Evolutionary conservation across 2,797 vertebrate species (phyloP).

Genomic region (Allobates femoralis): DNA sequence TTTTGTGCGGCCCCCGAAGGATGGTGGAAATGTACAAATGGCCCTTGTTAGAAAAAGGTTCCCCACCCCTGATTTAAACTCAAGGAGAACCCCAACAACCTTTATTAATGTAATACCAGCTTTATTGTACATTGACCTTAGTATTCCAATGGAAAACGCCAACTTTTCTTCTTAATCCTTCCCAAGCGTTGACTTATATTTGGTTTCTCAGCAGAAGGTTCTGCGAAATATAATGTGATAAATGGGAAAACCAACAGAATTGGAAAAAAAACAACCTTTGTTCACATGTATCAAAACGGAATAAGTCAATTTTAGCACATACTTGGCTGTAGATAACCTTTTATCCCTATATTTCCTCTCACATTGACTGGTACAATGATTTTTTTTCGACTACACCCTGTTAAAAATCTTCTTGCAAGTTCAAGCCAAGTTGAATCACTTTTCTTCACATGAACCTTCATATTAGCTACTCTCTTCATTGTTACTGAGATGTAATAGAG

Average conservation of each 20-base stretch:
- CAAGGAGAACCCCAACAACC: not conserved
- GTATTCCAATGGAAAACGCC: not conserved
- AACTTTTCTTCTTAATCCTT: not conserved
- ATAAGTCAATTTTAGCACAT: not conserved
- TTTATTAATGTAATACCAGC: not conserved
- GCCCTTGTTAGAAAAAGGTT: no score
- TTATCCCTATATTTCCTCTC: slow-evolving; percentile 2
- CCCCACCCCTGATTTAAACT: no score
- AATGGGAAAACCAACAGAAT: not conserved
- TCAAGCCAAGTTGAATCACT: slow-evolving; percentile 17
- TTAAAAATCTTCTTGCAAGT: slow-evolving; percentile 15
- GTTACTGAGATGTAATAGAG: slow-evolving; percentile 44
- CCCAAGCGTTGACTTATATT: not conserved
- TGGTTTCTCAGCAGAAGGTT: not conserved
- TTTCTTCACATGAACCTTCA: slow-evolving; percentile 39
- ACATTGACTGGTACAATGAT: slow-evolving; percentile 1
- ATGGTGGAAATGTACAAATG: no score
- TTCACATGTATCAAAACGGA: slow-evolving; percentile 8
- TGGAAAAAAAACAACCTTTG: not conserved
- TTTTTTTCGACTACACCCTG: slow-evolving; percentile 3
- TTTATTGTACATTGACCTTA: not conserved
- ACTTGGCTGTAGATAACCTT: slow-evolving; percentile 11
- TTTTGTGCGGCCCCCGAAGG: no score
- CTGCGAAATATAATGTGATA: not conserved
- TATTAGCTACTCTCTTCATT: slow-evolving; percentile 50